These are phyloP conservation scores for Mamestra brassicae DNA, from an alignment of 2,888 invertebrate genomes.

Conservation along the genomic window DNA sequence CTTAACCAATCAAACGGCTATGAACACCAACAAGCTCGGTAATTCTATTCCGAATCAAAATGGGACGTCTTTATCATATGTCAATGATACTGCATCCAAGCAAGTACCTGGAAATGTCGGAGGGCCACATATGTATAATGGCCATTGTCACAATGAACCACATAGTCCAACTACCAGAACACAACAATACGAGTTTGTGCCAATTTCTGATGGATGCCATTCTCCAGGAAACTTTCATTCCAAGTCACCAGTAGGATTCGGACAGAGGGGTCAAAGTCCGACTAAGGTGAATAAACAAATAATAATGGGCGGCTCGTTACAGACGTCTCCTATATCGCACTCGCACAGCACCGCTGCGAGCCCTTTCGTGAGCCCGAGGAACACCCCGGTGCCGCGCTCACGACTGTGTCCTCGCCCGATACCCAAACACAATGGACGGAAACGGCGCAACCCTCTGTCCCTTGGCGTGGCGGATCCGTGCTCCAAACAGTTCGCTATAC, in stretches of 20 bases:
- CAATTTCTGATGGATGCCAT: conserved; percentile 95
- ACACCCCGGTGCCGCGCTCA: conserved; percentile 93
- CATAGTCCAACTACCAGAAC: conserved; percentile 95
- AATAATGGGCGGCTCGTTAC: conserved; percentile 84
- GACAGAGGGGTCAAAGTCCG: conserved; percentile 83
- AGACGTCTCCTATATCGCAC: conserved; percentile 89
- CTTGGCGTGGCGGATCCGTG: conserved; percentile 79
- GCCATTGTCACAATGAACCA: conserved; percentile 90
- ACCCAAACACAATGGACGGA: conserved; percentile 84
- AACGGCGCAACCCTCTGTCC: conserved; percentile 81
- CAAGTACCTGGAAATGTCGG: conserved; percentile 72
- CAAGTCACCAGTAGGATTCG: conserved; percentile 85
- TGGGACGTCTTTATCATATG: conserved; percentile 75
- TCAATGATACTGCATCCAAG: conserved; percentile 71
- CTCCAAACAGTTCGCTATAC: conserved; percentile 85
- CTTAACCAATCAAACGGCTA: conserved; percentile 70
- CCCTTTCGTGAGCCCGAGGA: conserved; percentile 96
- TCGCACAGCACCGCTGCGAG: conserved; percentile 93
- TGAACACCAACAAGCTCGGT: conserved; percentile 72
- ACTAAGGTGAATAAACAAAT: conserved; percentile 80
- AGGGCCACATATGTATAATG: conserved; percentile 80
- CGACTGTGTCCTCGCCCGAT: conserved; percentile 91
- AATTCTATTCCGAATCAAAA: conserved; percentile 77
- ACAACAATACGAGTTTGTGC: conserved; percentile 96
- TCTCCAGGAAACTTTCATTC: conserved; percentile 90